Base-by-base conservation (phyloP, 1,140 invertebrate species). In the Brachystomella parvula region DNA sequence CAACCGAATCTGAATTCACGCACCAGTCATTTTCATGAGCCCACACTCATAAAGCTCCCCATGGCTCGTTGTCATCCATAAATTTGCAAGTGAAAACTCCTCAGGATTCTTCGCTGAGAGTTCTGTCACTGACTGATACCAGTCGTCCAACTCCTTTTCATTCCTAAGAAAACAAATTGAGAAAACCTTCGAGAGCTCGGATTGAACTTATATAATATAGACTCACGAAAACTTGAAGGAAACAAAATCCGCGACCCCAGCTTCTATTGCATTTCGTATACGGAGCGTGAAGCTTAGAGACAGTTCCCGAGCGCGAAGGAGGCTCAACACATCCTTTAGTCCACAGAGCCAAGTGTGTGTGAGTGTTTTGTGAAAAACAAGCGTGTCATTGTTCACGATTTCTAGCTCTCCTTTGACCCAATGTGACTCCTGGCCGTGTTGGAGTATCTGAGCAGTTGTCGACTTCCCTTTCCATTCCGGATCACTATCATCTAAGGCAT, bases 111-210 rank as follows among this genome's bases (percentile, higher is more conserved):
- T 68, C n/a, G n/a, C 2, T n/a, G 66, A 47, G 0, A 65, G 31
- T 32, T 72, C 71, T 9, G 44, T 24, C n/a, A 73, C 26, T 3
- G 47, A 56, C n/a, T 21, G 19, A 3, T 63, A 26, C 68, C 68
- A 70, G 33, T 73, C 71, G 44, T 73, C 68, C 15, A 49, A 58
- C n/a, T 70, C 65, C 29, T 70, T 70, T 62, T 73, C 71, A 63
- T 68, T 68, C 3, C 68, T 68, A 56, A 35, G 26, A 62, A 57
- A 30, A 44, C 35, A 65, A 2, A 33, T 49, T 32, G 15, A 31
- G 0, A 29, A 64, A 64, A 32, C 21, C 19, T 39, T 39, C n/a
- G n/a, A n/a, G n/a, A n/a, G n/a, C n/a, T n/a, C n/a, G n/a, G n/a
- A n/a, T n/a, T 39, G 19, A 39, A 39, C 35, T 39, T 21, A 64